Evolutionary conservation across 2,797 vertebrate species (phyloP).

Genomic region (Anguilla anguilla): DNA sequence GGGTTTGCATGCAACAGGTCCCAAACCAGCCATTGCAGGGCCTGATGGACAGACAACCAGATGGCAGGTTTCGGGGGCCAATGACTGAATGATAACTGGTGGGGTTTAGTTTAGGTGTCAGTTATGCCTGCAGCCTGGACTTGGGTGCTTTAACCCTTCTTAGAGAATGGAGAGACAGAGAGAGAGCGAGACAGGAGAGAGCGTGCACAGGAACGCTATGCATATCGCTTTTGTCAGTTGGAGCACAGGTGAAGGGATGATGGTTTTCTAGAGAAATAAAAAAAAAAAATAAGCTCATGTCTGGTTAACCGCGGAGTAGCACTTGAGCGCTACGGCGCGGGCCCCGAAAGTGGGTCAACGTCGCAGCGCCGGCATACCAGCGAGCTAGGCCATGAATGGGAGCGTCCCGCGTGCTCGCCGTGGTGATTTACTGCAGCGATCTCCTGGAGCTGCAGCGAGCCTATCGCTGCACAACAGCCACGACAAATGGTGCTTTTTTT

Average conservation of each 20-base stretch:
- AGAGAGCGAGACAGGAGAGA: no score
- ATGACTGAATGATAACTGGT: not conserved
- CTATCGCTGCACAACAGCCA: not conserved
- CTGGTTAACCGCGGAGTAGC: slow-evolving; percentile 28
- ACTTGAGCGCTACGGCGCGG: not conserved
- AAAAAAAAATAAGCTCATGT: not conserved
- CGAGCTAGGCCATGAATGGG: not conserved
- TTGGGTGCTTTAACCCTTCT: not conserved
- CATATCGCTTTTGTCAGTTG: not conserved
- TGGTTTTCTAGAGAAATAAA: not conserved
- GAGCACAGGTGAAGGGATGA: not conserved
- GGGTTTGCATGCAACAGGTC: not conserved
- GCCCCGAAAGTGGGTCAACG: slow-evolving; percentile 28
- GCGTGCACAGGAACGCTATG: not conserved
- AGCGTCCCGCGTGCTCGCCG: not conserved
- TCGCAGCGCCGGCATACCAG: not conserved
- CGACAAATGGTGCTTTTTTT: not conserved
- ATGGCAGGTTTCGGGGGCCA: not conserved
- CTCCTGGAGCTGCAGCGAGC: not conserved
- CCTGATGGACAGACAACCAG: not conserved
- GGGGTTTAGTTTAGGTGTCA: not conserved
- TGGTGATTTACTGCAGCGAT: not conserved
- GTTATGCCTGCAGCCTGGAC: not conserved
- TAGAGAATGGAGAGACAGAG: not conserved
- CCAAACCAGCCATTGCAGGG: not conserved